Conservation (phyloP, 2,797 vertebrate genomes). For the Leptatherina wallacei region DNA sequence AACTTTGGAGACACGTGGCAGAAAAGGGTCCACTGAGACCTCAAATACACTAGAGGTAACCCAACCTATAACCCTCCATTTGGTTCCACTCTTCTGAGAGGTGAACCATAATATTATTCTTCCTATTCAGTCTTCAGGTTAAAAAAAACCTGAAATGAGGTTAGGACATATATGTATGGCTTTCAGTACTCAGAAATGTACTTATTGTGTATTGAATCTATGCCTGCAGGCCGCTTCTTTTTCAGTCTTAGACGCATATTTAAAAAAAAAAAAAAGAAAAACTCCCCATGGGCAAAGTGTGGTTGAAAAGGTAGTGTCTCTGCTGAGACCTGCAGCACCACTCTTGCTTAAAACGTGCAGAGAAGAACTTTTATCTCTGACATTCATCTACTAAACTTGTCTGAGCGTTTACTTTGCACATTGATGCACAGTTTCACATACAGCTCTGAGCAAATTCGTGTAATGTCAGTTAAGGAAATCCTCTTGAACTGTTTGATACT, state of each 20-base stretch:
- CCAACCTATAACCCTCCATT: slow-evolving; percentile 43
- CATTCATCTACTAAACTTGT: not conserved
- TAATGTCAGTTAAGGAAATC: not conserved
- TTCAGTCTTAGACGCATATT: slow-evolving; percentile 43
- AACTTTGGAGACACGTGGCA: slow-evolving; percentile 65
- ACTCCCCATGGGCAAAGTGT: slow-evolving; percentile 49
- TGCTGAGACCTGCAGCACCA: slow-evolving; percentile 63
- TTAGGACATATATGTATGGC: slow-evolving; percentile 14
- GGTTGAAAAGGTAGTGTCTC: slow-evolving; percentile 41
- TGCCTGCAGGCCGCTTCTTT: slow-evolving; percentile 55
- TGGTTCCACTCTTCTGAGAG: slow-evolving; percentile 43
- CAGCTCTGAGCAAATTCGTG: not conserved
- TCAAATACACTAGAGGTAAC: slow-evolving; percentile 39
- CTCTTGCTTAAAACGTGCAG: slow-evolving; percentile 25
- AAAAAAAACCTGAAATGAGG: slow-evolving; percentile 26
- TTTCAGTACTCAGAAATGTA: slow-evolving; percentile 18
- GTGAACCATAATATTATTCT: slow-evolving; percentile 72
- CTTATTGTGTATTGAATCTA: slow-evolving; percentile 43
- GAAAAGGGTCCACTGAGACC: slow-evolving; percentile 52
- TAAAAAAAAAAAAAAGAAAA: slow-evolving; percentile 23
- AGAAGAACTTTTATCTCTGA: slow-evolving; percentile 15
- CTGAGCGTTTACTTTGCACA: slow-evolving; percentile 12
- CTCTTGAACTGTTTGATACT: not conserved
- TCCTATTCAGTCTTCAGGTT: slow-evolving; percentile 33
- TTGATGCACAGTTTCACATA: not conserved